phyloP scores from a whole-genome alignment of 2,888 invertebrate genomes.

The Scotopteryx bipunctaria region DNA sequence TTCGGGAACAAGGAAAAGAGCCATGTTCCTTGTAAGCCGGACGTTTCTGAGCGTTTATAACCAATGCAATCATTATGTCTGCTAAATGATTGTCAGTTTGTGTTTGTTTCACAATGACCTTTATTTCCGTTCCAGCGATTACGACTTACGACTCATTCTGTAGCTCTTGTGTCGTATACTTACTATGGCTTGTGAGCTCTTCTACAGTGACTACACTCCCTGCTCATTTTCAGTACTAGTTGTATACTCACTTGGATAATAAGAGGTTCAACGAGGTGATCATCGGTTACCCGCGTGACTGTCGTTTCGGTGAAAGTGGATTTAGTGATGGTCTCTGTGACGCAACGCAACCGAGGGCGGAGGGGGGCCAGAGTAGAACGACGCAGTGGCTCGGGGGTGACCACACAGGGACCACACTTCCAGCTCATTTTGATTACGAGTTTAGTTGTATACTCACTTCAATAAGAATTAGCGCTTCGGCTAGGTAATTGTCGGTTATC shows the following conservation, averaged over 20 bases:
- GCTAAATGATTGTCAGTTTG: no score
- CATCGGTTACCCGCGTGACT: slow-evolving; percentile 96
- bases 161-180: no score
- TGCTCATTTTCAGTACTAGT: neutral
- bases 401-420: slow-evolving; percentile 88
- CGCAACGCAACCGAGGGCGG: slow-evolving; percentile 92
- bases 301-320: slow-evolving; percentile 97
- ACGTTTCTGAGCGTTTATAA: no score
- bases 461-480: slow-evolving; percentile 92
- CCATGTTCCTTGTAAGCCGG: no score
- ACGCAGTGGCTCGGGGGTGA: slow-evolving; percentile 85
- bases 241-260: slow-evolving; percentile 90
- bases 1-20: no score
- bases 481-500: slow-evolving; percentile 95
- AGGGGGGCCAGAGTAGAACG: slow-evolving; percentile 91
- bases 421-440: neutral
- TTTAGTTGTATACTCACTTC: slow-evolving; percentile 89
- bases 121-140: no score
- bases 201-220: no score
- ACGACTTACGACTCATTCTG: no score
- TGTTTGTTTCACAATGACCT: no score
- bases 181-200: no score
- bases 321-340: slow-evolving; percentile 97
- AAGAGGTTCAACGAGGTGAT: slow-evolving; percentile 92
- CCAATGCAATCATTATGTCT: no score